A percentile compares a stretch with the other conserved stretches of the same genome.
Evolutionary conservation across 2,113 vertebrate genomes (phyloP).

Genomic region (Podocnemis expansa): DNA sequence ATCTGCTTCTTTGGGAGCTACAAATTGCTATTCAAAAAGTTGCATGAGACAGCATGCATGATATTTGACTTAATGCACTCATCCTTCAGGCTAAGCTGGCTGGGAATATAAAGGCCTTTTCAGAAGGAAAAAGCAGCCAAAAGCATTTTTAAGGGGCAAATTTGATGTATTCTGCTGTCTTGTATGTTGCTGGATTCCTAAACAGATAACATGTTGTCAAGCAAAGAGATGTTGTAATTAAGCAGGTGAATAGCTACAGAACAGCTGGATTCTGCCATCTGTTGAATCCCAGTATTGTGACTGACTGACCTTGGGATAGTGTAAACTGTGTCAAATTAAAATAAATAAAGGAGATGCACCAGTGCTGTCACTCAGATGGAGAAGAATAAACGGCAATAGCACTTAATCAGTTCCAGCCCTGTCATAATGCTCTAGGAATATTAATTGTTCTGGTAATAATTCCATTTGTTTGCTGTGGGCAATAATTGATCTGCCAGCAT

Average conservation of each 20-base stretch:
- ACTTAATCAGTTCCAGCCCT: background rate
- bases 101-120: conserved; percentile 24
- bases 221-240: conserved; percentile 47
- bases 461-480: conserved; percentile 25
- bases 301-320: conserved; percentile 17
- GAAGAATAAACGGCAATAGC: conserved; percentile 43
- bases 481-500: conserved; percentile 36
- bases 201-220: conserved; percentile 34
- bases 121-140: conserved; percentile 31
- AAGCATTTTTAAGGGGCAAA: background rate
- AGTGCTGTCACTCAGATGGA: conserved; percentile 15
- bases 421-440: background rate
- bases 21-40: conserved; percentile 5
- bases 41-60: conserved; percentile 14
- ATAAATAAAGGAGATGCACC: conserved; percentile 34
- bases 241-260: background rate
- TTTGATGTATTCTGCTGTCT: conserved; percentile 37
- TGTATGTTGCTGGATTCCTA: conserved; percentile 48
- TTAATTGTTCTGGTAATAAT: conserved; percentile 53
- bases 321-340: conserved; percentile 20
- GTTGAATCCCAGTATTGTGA: background rate
- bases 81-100: conserved; percentile 25
- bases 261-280: conserved; percentile 32
- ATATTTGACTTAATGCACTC: conserved; percentile 29
- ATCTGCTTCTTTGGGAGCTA: conserved; percentile 8